These are phyloP conservation scores for Lepidurus packardi DNA, from an alignment of 1,140 invertebrate species.

Conservation along the genomic window DNA sequence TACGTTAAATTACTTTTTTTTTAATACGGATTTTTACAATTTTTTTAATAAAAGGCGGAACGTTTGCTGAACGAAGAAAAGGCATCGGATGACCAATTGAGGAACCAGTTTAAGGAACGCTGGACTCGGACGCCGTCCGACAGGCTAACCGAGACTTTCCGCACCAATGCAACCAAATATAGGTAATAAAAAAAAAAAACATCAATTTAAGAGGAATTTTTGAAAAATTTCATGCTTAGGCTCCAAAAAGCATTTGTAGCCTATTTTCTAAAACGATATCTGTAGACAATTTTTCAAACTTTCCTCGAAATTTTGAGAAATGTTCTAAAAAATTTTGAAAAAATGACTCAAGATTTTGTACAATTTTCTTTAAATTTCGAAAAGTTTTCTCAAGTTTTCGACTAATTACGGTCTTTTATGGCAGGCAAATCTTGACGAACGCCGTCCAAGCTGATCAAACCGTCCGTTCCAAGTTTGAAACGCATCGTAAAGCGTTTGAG, in stretches of 20 bases:
- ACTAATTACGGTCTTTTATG: conserved; percentile 27
- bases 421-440: conserved; percentile 73
- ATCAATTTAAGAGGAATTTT: no score
- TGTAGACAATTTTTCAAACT: no score
- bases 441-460: conserved; percentile 71
- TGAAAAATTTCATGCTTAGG: no score
- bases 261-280: no score
- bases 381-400: not conserved
- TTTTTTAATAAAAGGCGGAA: conserved; percentile 55
- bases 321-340: no score
- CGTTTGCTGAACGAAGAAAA: conserved; percentile 86
- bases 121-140: conserved; percentile 87
- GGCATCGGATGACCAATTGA: conserved; percentile 78
- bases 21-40: conserved; percentile 21
- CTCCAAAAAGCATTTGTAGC: no score
- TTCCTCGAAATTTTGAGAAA: no score
- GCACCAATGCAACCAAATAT: conserved; percentile 82
- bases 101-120: conserved; percentile 79
- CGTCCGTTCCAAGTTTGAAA: conserved; percentile 79
- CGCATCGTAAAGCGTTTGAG: conserved; percentile 71
- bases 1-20: conserved; percentile 34
- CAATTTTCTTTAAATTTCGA: no score
- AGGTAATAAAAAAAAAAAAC: conserved; percentile 46
- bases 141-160: conserved; percentile 82
- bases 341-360: no score